Conservation (phyloP, 2,888 invertebrate species). For the Pantelozetes paolii region DNA sequence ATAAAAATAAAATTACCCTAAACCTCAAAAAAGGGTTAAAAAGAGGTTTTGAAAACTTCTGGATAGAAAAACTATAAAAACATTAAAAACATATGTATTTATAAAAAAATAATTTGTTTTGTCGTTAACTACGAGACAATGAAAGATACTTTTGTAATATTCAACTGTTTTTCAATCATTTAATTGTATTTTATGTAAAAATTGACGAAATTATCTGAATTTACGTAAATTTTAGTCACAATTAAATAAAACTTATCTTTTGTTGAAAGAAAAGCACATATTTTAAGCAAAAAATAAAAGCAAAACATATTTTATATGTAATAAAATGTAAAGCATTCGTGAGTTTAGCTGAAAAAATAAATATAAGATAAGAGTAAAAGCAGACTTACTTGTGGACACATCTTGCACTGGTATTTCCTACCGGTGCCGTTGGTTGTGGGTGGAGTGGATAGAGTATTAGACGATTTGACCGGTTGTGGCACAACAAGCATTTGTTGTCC, state of each 20-base stretch:
- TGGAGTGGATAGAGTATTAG: conserved; percentile 55
- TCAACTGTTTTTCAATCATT: background rate
- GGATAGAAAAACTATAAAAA: background rate
- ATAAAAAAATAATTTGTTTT: background rate
- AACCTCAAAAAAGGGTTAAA: too few relatives aligned
- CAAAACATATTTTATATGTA: background rate
- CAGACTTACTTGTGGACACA: conserved; percentile 84
- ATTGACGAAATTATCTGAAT: background rate
- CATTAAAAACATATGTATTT: conserved; percentile 8
- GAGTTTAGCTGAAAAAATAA: background rate
- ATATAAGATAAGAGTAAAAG: background rate
- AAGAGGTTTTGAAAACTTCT: conserved; percentile 18
- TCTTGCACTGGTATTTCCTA: conserved; percentile 90
- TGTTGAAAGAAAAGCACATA: too few relatives aligned
- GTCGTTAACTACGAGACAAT: conserved; percentile 1
- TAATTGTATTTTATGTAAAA: background rate
- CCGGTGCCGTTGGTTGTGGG: conserved; percentile 51
- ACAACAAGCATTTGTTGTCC: conserved; percentile 66
- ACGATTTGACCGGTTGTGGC: conserved; percentile 76
- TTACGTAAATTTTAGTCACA: too few relatives aligned
- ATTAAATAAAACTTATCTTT: too few relatives aligned
- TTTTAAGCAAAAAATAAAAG: background rate
- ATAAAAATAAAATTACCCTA: too few relatives aligned
- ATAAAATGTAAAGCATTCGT: background rate
- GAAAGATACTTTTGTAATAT: background rate